Conservation (phyloP, 2,888 invertebrate genomes). For the Ichneumoninae sp. region DNA sequence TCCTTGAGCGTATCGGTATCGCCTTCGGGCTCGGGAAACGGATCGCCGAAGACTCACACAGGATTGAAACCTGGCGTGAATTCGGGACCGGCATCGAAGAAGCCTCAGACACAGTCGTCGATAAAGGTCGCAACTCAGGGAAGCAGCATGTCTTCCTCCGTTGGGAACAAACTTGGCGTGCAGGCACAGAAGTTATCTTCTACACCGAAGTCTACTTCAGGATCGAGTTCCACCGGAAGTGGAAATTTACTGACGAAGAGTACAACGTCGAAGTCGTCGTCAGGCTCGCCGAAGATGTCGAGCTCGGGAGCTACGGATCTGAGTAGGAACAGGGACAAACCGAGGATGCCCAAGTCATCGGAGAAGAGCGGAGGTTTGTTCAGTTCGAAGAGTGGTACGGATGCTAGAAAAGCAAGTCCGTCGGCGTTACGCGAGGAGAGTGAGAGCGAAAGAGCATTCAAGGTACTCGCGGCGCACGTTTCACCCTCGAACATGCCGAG, state of each 20-base stretch:
- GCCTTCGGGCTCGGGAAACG: slow-evolving; percentile 83
- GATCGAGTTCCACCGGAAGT: slow-evolving; percentile 75
- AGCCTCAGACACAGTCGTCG: slow-evolving; percentile 87
- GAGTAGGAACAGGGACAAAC: slow-evolving; percentile 88
- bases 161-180: slow-evolving; percentile 81
- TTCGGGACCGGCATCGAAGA: slow-evolving; percentile 94
- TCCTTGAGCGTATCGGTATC: slow-evolving; percentile 84
- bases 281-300: slow-evolving; percentile 87
- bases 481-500: slow-evolving; percentile 84
- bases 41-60: slow-evolving; percentile 92
- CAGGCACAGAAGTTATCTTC: slow-evolving; percentile 79
- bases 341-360: slow-evolving; percentile 86
- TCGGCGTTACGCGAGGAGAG: slow-evolving; percentile 88
- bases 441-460: slow-evolving; percentile 88
- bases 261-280: slow-evolving; percentile 77
- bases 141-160: slow-evolving; percentile 73
- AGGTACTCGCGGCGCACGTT: slow-evolving; percentile 86
- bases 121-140: slow-evolving; percentile 76
- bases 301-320: slow-evolving; percentile 86
- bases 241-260: slow-evolving; percentile 72
- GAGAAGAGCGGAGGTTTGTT: slow-evolving; percentile 88
- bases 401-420: slow-evolving; percentile 89
- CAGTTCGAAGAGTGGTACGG: slow-evolving; percentile 85
- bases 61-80: slow-evolving; percentile 94
- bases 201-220: slow-evolving; percentile 78